phyloP scores from a whole-genome alignment of 2,797 vertebrate species.

The Chromobotia macracanthus region DNA sequence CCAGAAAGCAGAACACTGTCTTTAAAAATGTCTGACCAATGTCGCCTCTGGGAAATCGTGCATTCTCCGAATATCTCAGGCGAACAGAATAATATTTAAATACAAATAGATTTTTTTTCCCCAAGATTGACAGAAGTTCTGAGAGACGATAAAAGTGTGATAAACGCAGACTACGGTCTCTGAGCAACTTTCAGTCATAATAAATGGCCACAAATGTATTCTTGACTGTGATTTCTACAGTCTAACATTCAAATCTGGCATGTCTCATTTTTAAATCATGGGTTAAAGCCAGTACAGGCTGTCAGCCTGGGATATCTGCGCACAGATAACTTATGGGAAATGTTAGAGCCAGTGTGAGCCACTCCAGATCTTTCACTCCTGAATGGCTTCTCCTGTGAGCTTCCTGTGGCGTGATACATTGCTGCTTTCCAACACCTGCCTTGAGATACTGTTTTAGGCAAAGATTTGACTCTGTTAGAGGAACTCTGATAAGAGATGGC shows the following conservation, averaged over 20 bases:
- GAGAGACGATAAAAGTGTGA: conserved; percentile 7
- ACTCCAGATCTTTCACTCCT: not conserved
- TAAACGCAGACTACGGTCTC: not conserved
- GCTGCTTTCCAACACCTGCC: conserved; percentile 18
- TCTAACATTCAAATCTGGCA: not conserved
- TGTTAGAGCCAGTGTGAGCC: not conserved
- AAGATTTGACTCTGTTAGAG: conserved; percentile 43
- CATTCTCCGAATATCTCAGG: not conserved
- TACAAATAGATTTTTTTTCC: conserved; percentile 21
- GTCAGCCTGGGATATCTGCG: not conserved
- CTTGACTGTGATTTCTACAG: not conserved
- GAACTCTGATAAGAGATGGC: conserved; percentile 45
- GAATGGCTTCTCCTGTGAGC: not conserved
- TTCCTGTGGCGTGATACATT: conserved; percentile 31
- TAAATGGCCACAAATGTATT: not conserved
- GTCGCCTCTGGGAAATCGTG: conserved; percentile 4
- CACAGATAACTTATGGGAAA: not conserved
- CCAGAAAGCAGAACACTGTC: not conserved
- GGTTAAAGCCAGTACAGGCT: conserved; percentile 25
- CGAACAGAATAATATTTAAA: conserved; percentile 26
- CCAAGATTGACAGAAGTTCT: not conserved
- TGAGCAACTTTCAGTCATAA: not conserved
- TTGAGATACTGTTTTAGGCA: conserved; percentile 44
- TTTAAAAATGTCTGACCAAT: conserved; percentile 3
- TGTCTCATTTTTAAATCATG: conserved; percentile 38